A percentile compares a stretch with the other conserved stretches of the same genome.
These are phyloP conservation scores for Uria lomvia DNA, from an alignment of 2,113 vertebrate genomes.

Conservation along the genomic window DNA sequence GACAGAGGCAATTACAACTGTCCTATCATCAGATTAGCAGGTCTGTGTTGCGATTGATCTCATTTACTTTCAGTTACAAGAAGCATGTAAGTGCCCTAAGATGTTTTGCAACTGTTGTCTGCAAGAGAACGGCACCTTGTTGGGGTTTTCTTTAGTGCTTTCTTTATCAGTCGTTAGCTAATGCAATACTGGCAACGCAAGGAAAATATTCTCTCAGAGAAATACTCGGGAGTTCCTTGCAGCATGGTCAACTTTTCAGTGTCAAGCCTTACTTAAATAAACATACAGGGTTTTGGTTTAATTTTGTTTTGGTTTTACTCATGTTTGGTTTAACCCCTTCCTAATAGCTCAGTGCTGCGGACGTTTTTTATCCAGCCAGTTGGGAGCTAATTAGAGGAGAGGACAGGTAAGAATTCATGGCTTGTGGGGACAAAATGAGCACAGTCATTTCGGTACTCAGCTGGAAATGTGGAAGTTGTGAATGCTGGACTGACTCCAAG, in stretches of 20 bases:
- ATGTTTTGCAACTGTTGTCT: background rate
- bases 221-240: background rate
- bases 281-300: background rate
- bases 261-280: background rate
- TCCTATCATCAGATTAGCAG: background rate
- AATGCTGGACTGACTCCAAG: background rate
- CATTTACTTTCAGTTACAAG: background rate
- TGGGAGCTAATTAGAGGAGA: background rate
- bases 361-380: background rate
- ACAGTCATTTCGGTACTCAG: background rate
- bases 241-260: background rate
- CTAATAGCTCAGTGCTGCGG: background rate
- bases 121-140: background rate
- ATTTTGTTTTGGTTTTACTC: background rate
- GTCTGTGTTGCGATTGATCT: background rate
- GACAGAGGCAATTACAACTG: background rate
- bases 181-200: background rate
- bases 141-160: background rate
- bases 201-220: background rate
- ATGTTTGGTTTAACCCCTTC: background rate
- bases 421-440: background rate
- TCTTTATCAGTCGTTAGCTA: conserved; percentile 7
- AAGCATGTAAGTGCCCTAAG: background rate
- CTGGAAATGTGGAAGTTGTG: background rate
- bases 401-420: background rate